A percentile compares a stretch with the other conserved stretches of the same genome.
Conservation (phyloP, 2,113 vertebrate species). For the Pseudois nayaur region DNA sequence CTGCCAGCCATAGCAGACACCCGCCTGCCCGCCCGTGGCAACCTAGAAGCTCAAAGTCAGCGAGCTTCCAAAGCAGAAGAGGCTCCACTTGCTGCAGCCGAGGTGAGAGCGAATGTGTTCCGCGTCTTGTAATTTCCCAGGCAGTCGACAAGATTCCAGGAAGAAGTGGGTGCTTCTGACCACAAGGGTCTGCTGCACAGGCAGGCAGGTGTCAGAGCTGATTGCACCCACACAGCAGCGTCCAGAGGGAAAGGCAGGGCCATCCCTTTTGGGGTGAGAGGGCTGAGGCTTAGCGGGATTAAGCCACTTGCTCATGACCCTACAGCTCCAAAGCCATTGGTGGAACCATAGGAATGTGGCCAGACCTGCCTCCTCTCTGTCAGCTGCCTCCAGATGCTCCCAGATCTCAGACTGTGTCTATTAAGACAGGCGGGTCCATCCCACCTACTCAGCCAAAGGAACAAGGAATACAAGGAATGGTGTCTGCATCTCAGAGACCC, state of each 20-base stretch:
- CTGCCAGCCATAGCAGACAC: background rate
- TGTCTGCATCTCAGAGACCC: background rate
- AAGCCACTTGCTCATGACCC: background rate
- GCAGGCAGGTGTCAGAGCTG: fast-evolving
- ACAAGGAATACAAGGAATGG: background rate
- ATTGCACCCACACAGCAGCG: fast-evolving
- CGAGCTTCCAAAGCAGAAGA: background rate
- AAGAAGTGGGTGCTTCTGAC: background rate
- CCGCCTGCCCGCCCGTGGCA: background rate
- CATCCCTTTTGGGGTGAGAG: background rate
- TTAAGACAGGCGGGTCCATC: background rate
- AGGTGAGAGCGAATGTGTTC: background rate
- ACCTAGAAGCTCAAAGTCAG: background rate
- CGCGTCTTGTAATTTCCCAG: background rate
- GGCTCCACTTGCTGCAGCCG: background rate
- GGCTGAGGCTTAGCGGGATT: background rate
- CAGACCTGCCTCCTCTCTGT: background rate
- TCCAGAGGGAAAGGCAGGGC: background rate
- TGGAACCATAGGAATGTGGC: background rate
- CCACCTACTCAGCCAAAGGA: background rate
- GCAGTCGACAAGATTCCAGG: background rate
- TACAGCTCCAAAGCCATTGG: background rate
- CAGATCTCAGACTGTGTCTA: fast-evolving
- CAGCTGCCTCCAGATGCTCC: background rate
- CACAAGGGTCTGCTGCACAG: fast-evolving